Conservation (phyloP, 1,140 invertebrate species). For the Centruroides sculpturatus region DNA sequence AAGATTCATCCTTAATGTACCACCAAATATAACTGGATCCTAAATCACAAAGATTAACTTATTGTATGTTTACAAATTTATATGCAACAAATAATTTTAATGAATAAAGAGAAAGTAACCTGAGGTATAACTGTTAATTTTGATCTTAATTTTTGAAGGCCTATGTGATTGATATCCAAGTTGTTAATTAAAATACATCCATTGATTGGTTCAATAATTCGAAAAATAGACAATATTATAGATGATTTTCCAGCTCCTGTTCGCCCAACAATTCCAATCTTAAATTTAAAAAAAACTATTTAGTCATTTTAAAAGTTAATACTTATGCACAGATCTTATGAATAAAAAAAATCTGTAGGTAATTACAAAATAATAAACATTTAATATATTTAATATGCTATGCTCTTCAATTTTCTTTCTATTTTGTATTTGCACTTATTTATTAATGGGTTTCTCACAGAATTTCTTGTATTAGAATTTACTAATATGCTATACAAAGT, state of each 20-base stretch:
- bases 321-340: slow-evolving; percentile 8
- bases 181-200: slow-evolving; percentile 29
- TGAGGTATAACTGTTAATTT: slow-evolving; percentile 84
- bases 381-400: no score
- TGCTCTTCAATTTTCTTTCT: slow-evolving; percentile 1
- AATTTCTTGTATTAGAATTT: no score
- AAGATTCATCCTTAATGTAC: slow-evolving; percentile 42
- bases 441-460: no score
- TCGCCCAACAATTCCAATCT: slow-evolving; percentile 33
- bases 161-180: slow-evolving; percentile 26
- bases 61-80: no score
- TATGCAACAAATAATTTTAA: not conserved
- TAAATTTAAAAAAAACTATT: slow-evolving; percentile 4
- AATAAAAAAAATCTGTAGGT: not conserved
- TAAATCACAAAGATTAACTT: slow-evolving; percentile 7
- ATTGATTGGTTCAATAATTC: slow-evolving; percentile 27
- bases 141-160: slow-evolving; percentile 66
- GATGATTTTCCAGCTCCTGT: slow-evolving; percentile 38
- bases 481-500: no score
- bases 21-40: slow-evolving; percentile 76
- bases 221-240: slow-evolving; percentile 28
- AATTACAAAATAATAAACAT: not conserved
- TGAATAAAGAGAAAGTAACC: slow-evolving; percentile 20
- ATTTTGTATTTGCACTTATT: no score
- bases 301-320: not conserved